Evolutionary conservation across 35 echinoderm and acorn worm species (phyloP), one percentile per base, ranked within the genome.

Genomic region (Strongylocentrotus purpuratus): DNA sequence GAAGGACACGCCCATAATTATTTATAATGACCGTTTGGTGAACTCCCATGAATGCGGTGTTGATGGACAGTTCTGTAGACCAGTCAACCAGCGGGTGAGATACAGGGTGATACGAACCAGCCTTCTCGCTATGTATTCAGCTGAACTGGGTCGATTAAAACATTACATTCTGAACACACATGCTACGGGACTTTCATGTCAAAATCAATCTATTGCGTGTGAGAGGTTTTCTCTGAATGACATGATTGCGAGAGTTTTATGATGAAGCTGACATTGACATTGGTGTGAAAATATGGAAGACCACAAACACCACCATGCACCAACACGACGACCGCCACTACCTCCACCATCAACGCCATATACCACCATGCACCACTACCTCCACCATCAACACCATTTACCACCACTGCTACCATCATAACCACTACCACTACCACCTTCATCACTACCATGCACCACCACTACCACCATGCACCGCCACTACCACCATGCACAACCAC

Each of bases 191-290:
- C 28, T 78, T 9, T n/a, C 0, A 78, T 78, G 65, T 78, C 65
- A 78, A 78, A 78, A 78, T 78, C 65, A 78, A 78, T 78, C 65
- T n/a, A 78, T 78, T n/a, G 20, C 65, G 65, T n/a, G 65, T n/a
- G 65, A 78, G 22, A 70, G 5, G 65, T 78, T 78, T 59, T 78
- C 28, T 78, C 25, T 78, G 65, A 78, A 78, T 78, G 65, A 78
- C 65, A 78, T n/a, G 65, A 78, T 78, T 25, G 61, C 0, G 15
- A 70, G 25, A 6, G 25, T 25, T 78, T 78, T n/a, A 55, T n/a
- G 65, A 78, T 22, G 65, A 78, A 78, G 25, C 20, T 78, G 65
- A 78, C 65, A 78, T 78, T 78, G 65, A 78, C 28, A 9, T 18
- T 78, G 25, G 65, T 78, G 65, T 78, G 65, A 78, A 28, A 78